Base-by-base conservation (phyloP, 2,113 vertebrate genomes). In the Toxostoma redivivum region DNA sequence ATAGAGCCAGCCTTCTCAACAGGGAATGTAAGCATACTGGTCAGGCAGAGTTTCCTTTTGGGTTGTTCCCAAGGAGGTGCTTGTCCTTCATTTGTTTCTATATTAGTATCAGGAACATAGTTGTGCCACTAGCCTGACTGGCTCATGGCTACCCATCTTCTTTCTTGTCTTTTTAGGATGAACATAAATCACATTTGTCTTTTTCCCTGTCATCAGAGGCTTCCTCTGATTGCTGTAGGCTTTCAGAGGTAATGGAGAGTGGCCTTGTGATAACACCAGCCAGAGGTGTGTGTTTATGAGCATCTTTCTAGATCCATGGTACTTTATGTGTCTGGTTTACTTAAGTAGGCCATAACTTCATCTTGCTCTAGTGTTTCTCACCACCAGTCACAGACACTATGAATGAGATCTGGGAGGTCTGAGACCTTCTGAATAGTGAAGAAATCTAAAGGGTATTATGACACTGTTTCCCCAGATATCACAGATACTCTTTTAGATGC, bases 251-350 rank as follows among this genome's bases (percentile, higher is more conserved):
- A 47, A 48, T 21, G 61, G 21, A 61, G 42, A 62, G 51, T 15
- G 16, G 48, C 4, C 40, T 67, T 0, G 0, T 23, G n/a, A 31
- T 33, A 78, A 45, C 24, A 51, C 5, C 19, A 80, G 19, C 45
- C 40, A 80, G 23, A 8, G 4, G 4, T 1, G 0, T 3, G 12
- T 16, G 2, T 21, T 58, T 50, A 20, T 21, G 17, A 21, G 12
- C 5, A 12, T 48, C 23, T 18, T 24, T 42, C 33, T 72, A 45
- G 9, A 47, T 31, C 9, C 30, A 15, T 12, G 12, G 18, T 30
- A 20, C 27, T 78, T 65, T 19, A 6, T 25, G 37, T 7, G 4
- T 21, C 24, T 4, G 3, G 9, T 64, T 88, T 69, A 56, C 4
- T 60, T 19, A 50, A 69, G 20, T 8, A 76, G 9, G 30, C 61